Evolutionary conservation across 2,797 vertebrate species (phyloP), one percentile per base, ranked within the genome.

Genomic region (Epinephelus coioides): DNA sequence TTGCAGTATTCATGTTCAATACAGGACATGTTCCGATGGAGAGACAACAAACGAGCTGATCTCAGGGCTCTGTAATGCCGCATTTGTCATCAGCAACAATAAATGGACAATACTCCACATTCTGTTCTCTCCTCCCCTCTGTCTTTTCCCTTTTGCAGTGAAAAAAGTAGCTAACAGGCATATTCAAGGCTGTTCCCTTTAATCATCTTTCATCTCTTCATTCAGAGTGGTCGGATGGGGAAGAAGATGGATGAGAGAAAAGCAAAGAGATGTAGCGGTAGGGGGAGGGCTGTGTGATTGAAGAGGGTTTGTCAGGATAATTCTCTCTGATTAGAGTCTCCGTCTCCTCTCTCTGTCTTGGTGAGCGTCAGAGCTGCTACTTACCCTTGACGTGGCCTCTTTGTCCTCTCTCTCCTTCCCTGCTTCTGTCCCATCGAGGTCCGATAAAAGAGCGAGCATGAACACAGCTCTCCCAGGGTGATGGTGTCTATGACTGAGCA

Each of bases 261-360:
- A 72, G 72, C 23, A 51, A 92, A 71, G 57, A 54, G 84, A 67
- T 73, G 61, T 23, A 46, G 60, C 15, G 0, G 69, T n/a, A 43
- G 46, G 1, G 2, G 18, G 38, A 93, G 94, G 91, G 93, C 86
- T 71, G 76, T 84, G 92, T 96, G 96, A 96, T 95, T 96, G 95
- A 95, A 96, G 95, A 96, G 94, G 93, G 89, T 94, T 92, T 91
- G 86, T 88, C 86, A 73, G 92, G 94, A 96, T 96, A 93, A 96
- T 96, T 96, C 95, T 89, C 89, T 96, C 95, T 97, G 96, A 97
- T 97, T 97, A 94, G 95, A 94, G 88, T 94, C 69, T 79, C 66
- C 50, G 91, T 95, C 73, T 81, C 71, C 57, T 66, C 76, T 71
- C 66, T 55, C 25, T 25, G 59, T 61, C 6, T 4, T 50, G 49